These are phyloP conservation scores for Oophaga sylvatica DNA, from an alignment of 2,797 vertebrate genomes.

Conservation along the genomic window DNA sequence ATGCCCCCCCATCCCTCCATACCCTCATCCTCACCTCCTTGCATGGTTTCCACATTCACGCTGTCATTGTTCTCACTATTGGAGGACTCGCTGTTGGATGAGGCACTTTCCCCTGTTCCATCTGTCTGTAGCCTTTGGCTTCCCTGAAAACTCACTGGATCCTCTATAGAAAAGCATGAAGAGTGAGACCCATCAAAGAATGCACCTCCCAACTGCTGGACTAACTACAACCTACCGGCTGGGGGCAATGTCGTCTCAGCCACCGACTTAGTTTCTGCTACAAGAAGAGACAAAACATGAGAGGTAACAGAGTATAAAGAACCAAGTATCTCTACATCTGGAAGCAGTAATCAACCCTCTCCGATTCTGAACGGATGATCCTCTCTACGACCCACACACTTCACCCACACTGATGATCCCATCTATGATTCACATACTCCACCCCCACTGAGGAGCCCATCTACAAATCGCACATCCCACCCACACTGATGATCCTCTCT, in stretches of 20 bases:
- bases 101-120: neutral
- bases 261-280: neutral
- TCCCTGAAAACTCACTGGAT: conserved; percentile 13
- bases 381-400: neutral
- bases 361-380: neutral
- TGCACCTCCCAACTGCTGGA: neutral
- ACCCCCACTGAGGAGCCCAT: neutral
- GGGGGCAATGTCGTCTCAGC: neutral
- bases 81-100: conserved; percentile 32
- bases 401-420: too few relatives aligned
- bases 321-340: accelerated
- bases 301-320: neutral
- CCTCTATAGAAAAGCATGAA: neutral
- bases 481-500: too few relatives aligned
- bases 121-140: conserved; percentile 18
- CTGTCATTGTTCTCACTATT: conserved; percentile 32
- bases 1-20: neutral
- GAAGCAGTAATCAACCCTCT: neutral
- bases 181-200: too few relatives aligned
- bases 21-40: neutral
- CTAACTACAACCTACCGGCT: neutral
- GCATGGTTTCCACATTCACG: conserved; percentile 30
- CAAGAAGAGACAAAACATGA: neutral
- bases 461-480: neutral
- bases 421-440: neutral